These are phyloP conservation scores for Cordilura impudica DNA, from an alignment of 2,888 invertebrate species.

Conservation along the genomic window DNA sequence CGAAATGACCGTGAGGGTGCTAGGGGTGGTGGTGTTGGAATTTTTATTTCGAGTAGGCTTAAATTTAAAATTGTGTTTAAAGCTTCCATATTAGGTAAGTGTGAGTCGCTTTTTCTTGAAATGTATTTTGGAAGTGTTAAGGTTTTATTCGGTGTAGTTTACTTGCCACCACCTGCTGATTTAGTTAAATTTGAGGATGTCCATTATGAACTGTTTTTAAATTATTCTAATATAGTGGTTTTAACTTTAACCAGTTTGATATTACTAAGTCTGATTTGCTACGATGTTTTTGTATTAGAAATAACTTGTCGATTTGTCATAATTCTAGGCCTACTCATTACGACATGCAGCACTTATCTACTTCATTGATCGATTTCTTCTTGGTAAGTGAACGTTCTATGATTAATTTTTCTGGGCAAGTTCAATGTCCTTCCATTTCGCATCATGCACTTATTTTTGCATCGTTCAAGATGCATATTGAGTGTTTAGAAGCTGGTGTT, in stretches of 20 bases:
- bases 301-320: background rate
- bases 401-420: background rate
- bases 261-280: background rate
- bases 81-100: background rate
- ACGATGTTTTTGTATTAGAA: background rate
- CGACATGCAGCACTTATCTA: background rate
- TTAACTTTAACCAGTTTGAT: background rate
- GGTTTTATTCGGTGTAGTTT: constrained; percentile 10
- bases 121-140: background rate
- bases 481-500: too few species aligned
- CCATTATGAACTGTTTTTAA: background rate
- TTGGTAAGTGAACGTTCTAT: background rate
- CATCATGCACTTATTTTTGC: background rate
- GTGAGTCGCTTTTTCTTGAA: constrained; percentile 4
- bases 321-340: background rate
- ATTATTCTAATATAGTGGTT: background rate
- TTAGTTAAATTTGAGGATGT: background rate
- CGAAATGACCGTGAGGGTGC: constrained; percentile 5
- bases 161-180: constrained; percentile 16
- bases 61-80: background rate
- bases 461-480: background rate
- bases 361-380: background rate
- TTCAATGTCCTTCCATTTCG: background rate
- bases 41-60: background rate
- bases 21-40: constrained; percentile 24